Evolutionary conservation across 2,113 vertebrate species (phyloP), one percentile per base, ranked within the genome.

Genomic region (Empidonax alnorum): DNA sequence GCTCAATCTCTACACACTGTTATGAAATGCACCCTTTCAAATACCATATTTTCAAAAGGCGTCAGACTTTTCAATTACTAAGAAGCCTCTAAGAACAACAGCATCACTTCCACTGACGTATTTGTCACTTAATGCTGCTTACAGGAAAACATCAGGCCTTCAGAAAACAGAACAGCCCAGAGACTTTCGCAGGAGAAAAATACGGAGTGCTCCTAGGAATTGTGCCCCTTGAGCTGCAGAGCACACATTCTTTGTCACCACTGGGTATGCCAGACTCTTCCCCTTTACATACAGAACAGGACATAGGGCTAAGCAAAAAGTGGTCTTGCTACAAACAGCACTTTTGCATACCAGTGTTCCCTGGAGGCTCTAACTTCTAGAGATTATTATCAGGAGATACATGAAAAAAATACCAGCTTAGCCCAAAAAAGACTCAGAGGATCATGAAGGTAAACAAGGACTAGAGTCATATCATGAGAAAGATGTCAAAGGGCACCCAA

Each of bases 181-280:
- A 87, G 37, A 56, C 18, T 59, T 85, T 39, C 16, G 72, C 4
- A 8, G 22, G 25, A 61, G 28, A 90, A 76, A 30, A 82, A 66
- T 8, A 71, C 0, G 13, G 27, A 59, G 27, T 1, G 1, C 7
- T 75, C 6, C 55, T 33, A 55, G 10, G 27, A 37, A 16, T 1
- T 55, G 30, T 21, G 12, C 5, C 23, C 49, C 58, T 44, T 37
- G 10, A 84, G 19, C 17, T 61, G 33, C 50, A 69, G 41, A 78
- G 28, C 0, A 0, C 24, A 31, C 15, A 23, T 23, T 55, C 33
- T 75, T 47, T 22, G 7, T 14, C 7, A 68, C 6, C 0, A 0
- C 33, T 56, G 20, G 2, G 0, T 20, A n/a, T 9, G 21, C 6
- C 25, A 53, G 31, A 20, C 14, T 39, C 27, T 56, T 22, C 12